Base-by-base conservation (phyloP, 2,888 invertebrate genomes). In the Andrena chrysosceles region DNA sequence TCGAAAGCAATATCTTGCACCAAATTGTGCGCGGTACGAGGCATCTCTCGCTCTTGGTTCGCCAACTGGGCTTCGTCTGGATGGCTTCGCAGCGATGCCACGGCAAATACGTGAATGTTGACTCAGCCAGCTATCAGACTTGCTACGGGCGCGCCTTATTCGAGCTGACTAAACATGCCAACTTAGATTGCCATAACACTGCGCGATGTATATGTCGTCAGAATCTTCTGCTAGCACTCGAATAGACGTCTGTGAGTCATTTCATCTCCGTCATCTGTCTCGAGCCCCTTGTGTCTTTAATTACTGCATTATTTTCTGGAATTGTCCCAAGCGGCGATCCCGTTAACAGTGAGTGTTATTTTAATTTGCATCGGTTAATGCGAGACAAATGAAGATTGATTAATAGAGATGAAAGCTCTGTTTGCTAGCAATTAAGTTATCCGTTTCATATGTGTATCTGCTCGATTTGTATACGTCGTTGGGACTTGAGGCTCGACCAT, bases 81-180 rank as follows among this genome's bases (percentile, higher is more conserved):
- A 87, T 88, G 85, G 87, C 84, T 90, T 86, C 86, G 84, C 81
- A 74, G 85, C 85, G 82, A 84, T 85, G 86, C 87, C 84, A 87
- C 85, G 84, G 90, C 90, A 92, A 92, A 91, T 90, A 91, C 85
- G 69, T 85, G 86, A 84, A 85, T 91, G 91, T 92, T 92, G 91
- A 91, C 90, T 89, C 87, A 92, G 90, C 85, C 87, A 91, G 91
- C 92, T 91, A 91, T 91, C 90, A 91, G 90, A 91, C 89, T 87
- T 84, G 83, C 83, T 86, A 84, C 85, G 82, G 75, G 79, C 77
- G 77, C 81, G 87, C 85, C 85, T 87, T 88, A 87, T 87, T 88
- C 87, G 88, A 89, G 87, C 91, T 92, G 90, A 92, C 91, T 91
- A 92, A 91, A 93, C 90, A 93, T 85, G 87, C 88, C 89, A 91